Conservation (phyloP, 1,140 invertebrate species). For the Drosophila paulistorum region DNA sequence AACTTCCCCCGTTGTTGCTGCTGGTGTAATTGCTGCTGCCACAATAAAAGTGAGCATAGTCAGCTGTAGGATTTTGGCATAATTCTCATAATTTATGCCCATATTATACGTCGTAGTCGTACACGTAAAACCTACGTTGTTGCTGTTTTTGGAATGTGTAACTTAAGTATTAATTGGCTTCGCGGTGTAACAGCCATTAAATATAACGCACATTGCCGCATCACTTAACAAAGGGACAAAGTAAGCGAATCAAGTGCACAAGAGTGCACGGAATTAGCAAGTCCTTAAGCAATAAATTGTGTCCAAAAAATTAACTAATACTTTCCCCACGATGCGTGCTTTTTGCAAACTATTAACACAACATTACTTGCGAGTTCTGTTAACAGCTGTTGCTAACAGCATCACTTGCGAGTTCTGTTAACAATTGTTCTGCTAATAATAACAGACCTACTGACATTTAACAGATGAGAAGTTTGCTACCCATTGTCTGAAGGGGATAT, state of each 20-base stretch:
- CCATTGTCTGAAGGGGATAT: too few relatives aligned
- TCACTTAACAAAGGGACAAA: slow-evolving; percentile 44
- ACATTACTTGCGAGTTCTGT: too few relatives aligned
- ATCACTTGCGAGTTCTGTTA: too few relatives aligned
- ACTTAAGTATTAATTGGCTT: slow-evolving; percentile 64
- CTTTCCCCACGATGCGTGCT: slow-evolving; percentile 12
- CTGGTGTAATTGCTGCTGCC: slow-evolving; percentile 35
- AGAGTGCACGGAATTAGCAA: background rate
- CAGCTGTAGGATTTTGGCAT: slow-evolving; percentile 60
- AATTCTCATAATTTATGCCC: slow-evolving; percentile 73
- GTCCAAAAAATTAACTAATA: background rate
- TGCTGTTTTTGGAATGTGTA: slow-evolving; percentile 33
- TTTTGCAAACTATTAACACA: too few relatives aligned
- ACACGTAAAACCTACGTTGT: slow-evolving; percentile 13
- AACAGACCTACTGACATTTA: too few relatives aligned
- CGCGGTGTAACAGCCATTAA: slow-evolving; percentile 62
- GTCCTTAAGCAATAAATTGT: background rate
- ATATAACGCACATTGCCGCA: slow-evolving; percentile 67
- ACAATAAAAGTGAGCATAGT: slow-evolving; percentile 69
- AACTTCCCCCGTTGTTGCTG: slow-evolving; percentile 18
- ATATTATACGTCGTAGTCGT: slow-evolving; percentile 59
- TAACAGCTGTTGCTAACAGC: too few relatives aligned
- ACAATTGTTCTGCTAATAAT: too few relatives aligned
- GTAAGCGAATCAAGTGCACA: slow-evolving; percentile 4
- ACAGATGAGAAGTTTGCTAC: too few relatives aligned